A percentile compares a stretch with the other conserved stretches of the same genome.
These are phyloP conservation scores for Dipodomys stephensi DNA, from an alignment of 2,113 vertebrate genomes.

Conservation along the genomic window DNA sequence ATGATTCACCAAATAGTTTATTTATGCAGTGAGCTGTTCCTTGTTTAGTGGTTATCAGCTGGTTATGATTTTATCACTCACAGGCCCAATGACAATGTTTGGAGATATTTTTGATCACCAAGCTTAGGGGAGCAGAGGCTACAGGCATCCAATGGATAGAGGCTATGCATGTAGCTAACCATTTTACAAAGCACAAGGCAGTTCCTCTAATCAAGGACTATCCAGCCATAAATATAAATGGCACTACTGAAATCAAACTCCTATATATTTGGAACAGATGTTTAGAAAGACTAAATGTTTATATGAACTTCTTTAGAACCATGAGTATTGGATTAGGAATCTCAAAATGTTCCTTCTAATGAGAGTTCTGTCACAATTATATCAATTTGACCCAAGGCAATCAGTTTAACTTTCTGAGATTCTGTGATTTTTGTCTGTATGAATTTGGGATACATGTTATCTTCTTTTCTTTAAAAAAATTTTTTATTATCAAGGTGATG, in stretches of 20 bases:
- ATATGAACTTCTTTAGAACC: conserved; percentile 11
- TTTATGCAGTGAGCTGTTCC: conserved; percentile 15
- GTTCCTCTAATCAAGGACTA: neutral
- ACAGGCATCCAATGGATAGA: neutral
- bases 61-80: neutral
- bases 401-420: neutral
- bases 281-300: neutral
- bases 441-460: neutral
- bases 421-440: conserved; percentile 6
- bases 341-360: conserved; percentile 40
- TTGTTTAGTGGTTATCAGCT: neutral
- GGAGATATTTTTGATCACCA: neutral
- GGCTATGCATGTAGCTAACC: neutral
- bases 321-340: neutral
- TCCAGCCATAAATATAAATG: neutral
- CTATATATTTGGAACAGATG: neutral
- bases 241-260: neutral
- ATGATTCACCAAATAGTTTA: neutral
- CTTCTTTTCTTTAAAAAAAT: neutral
- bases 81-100: neutral
- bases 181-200: neutral
- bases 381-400: neutral
- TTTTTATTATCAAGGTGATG: too few relatives aligned
- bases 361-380: conserved; percentile 41
- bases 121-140: neutral